phyloP scores from a whole-genome alignment of 2,888 invertebrate genomes.

The Thumatha senex region DNA sequence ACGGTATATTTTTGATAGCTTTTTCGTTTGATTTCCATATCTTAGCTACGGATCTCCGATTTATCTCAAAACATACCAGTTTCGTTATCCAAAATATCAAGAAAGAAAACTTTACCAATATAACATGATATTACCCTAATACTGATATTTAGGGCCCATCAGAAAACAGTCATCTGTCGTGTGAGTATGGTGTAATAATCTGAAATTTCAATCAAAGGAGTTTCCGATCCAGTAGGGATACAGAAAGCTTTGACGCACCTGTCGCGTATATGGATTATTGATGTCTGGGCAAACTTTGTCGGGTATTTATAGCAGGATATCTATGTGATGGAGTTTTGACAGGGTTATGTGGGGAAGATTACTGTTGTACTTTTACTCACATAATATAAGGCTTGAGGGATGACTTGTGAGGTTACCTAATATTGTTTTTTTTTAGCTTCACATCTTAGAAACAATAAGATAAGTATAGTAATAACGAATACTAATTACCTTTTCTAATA shows the following conservation, averaged over 20 bases:
- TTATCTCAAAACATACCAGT: no score
- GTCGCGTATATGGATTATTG: conserved; percentile 25
- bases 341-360: background rate
- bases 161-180: background rate
- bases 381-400: background rate
- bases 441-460: no score
- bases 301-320: background rate
- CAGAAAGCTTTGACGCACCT: conserved; percentile 23
- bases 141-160: background rate
- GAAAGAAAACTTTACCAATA: no score
- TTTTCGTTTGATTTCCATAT: no score
- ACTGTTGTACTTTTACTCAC: background rate
- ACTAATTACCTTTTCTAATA: no score
- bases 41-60: no score
- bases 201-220: conserved; percentile 31
- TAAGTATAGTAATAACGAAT: no score
- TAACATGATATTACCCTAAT: no score
- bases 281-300: conserved; percentile 16
- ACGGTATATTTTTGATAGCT: no score
- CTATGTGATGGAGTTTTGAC: conserved; percentile 1
- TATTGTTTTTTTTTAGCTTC: no score
- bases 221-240: conserved; percentile 27
- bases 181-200: conserved; percentile 10
- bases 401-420: background rate
- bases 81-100: no score